These are phyloP conservation scores for Eudyptes chrysolophus DNA, from an alignment of 2,113 vertebrate genomes.

Conservation along the genomic window DNA sequence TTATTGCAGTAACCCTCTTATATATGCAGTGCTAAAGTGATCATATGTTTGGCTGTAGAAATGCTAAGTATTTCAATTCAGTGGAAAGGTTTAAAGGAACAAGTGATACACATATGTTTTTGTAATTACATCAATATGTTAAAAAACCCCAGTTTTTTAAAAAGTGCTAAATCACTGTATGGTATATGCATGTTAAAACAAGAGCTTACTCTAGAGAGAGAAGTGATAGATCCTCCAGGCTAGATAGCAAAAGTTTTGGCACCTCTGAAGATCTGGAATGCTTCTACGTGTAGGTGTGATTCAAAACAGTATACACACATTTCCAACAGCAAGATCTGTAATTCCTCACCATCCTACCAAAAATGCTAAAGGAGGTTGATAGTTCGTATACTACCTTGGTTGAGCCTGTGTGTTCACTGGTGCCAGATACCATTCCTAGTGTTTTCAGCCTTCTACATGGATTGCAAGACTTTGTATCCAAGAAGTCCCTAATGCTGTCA, in stretches of 20 bases:
- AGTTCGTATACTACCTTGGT: background rate
- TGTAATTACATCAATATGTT: slow-evolving; percentile 57
- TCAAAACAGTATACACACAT: slow-evolving; percentile 49
- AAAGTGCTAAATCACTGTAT: slow-evolving; percentile 43
- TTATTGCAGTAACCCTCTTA: background rate
- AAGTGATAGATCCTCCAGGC: background rate
- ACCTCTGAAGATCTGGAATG: slow-evolving; percentile 46
- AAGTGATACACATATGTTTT: slow-evolving; percentile 30
- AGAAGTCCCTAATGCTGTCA: background rate
- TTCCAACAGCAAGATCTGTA: slow-evolving; percentile 56
- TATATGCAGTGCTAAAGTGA: slow-evolving; percentile 7
- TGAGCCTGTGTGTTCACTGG: background rate
- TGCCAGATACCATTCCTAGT: background rate
- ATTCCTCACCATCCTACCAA: slow-evolving; percentile 60
- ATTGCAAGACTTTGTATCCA: background rate
- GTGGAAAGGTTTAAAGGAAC: slow-evolving; percentile 35
- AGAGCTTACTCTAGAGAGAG: slow-evolving; percentile 39
- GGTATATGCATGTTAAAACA: slow-evolving; percentile 21
- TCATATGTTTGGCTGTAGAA: slow-evolving; percentile 14
- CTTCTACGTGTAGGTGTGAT: slow-evolving; percentile 50
- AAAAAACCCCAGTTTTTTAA: background rate
- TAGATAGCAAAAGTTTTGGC: slow-evolving; percentile 32
- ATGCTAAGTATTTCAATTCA: slow-evolving; percentile 24
- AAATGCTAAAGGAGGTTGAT: background rate
- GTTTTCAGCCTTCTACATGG: background rate